A percentile compares a stretch with the other conserved stretches of the same genome.
phyloP scores from a whole-genome alignment of 2,113 vertebrate genomes.

The Sinosuthora webbiana region DNA sequence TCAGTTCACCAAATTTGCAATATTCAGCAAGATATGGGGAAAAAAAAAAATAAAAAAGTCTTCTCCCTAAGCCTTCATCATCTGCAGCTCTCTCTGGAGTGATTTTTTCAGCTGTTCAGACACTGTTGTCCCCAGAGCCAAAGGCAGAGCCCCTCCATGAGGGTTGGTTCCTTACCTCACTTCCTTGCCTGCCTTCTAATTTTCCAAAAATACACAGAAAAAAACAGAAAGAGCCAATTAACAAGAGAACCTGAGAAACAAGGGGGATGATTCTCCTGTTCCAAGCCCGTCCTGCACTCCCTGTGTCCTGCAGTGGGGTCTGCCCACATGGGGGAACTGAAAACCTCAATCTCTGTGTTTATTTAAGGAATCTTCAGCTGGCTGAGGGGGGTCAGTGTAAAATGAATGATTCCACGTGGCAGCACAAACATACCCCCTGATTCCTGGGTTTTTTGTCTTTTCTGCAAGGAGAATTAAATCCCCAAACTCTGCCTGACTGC shows the following conservation, averaged over 20 bases:
- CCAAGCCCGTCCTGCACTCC: rapidly evolving
- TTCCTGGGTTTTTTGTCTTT: neutral
- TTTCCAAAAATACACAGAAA: neutral
- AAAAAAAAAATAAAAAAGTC: neutral
- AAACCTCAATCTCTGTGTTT: neutral
- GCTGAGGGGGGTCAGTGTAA: neutral
- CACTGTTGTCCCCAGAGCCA: neutral
- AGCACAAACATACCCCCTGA: neutral
- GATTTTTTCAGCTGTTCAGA: neutral
- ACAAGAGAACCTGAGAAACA: neutral
- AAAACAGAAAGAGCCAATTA: neutral
- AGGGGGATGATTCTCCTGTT: neutral
- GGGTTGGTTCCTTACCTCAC: neutral
- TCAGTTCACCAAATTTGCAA: neutral
- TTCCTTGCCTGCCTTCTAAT: neutral
- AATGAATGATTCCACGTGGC: neutral
- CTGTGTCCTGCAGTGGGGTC: neutral
- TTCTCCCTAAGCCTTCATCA: neutral
- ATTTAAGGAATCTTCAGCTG: neutral
- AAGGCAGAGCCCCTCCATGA: neutral
- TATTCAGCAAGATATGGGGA: neutral
- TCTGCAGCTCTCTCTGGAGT: neutral
- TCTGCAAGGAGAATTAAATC: neutral
- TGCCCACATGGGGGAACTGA: neutral
- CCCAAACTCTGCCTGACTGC: neutral